Conservation (phyloP, 2,888 invertebrate species). For the Saturnia japonica region DNA sequence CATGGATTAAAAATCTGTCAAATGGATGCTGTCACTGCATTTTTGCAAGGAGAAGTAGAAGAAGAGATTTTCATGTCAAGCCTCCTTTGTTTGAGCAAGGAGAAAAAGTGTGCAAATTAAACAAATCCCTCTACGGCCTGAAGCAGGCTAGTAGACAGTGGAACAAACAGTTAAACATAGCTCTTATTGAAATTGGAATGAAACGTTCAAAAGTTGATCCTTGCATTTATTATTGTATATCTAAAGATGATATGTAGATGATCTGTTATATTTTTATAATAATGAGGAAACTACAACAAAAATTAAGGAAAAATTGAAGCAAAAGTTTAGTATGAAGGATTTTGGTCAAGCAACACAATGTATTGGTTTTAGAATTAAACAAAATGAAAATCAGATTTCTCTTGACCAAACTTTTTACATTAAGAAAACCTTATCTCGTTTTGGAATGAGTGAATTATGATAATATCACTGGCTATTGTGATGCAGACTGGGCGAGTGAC, state of each 20-base stretch:
- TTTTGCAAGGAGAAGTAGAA: slow-evolving; percentile 26
- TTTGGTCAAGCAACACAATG: neutral
- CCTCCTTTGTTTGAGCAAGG: slow-evolving; percentile 25
- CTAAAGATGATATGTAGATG: too few relatives aligned
- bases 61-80: slow-evolving; percentile 34
- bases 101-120: slow-evolving; percentile 30
- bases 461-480: neutral
- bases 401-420: neutral
- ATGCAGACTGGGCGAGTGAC: too few relatives aligned
- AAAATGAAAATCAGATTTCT: neutral
- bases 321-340: slow-evolving; percentile 10
- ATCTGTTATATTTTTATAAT: neutral
- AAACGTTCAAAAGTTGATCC: neutral
- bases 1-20: slow-evolving; percentile 29
- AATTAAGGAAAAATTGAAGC: neutral
- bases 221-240: too few relatives aligned
- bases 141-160: too few relatives aligned
- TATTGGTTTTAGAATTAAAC: neutral
- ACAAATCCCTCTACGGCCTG: slow-evolving; percentile 32
- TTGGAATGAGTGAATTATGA: neutral
- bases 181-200: neutral
- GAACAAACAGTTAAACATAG: slow-evolving; percentile 30
- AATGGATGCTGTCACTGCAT: slow-evolving; percentile 34
- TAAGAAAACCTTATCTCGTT: neutral
- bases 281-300: neutral